Base-by-base conservation (phyloP, 2,888 invertebrate genomes). In the Acronicta psi region DNA sequence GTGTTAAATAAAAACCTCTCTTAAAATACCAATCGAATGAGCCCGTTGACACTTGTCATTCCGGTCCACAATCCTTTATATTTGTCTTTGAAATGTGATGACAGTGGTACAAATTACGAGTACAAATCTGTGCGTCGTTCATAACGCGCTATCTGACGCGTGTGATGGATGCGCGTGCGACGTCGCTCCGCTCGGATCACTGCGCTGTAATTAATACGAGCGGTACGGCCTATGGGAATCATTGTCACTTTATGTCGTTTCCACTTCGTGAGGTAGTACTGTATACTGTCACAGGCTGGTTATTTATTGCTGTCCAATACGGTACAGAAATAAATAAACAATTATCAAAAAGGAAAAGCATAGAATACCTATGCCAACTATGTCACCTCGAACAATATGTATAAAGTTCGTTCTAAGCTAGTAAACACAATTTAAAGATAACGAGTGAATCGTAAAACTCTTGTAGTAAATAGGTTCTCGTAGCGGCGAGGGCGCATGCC, bases 71-170 rank as follows among this genome's bases (percentile, higher is more conserved):
- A 94, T 93, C 89, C 92, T 93, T 94, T 94, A 93, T 93, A 92
- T 93, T 94, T 94, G 94, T 94, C 94, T 94, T 94, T 93, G 92
- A 94, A 93, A 93, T 93, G 93, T 93, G 94, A 94, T 94, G 94
- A 94, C 94, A 94, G 92, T 92, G 89, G 91, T 94, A 94, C 94
- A 94, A 94, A 94, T 94, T 93, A 94, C 91, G 90, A 88, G 80
- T 90, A 94, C 94, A 93, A 93, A 94, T 93, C 92, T 92, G 90
- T 90, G 86, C 84, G 90, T 91, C 90, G 91, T 92, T 89, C 92
- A 90, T 93, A 93, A 90, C 85, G 89, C 86, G 89, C 87, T 93
- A 93, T 93, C 93, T 92, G 84, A 86, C 84, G 82, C 84, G 74
- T 61, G 89, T 93, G 93, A 93, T 93, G 89, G 93, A 93, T 93